Conservation (phyloP, 2,797 vertebrate species). For the Pipistrellus kuhlii region DNA sequence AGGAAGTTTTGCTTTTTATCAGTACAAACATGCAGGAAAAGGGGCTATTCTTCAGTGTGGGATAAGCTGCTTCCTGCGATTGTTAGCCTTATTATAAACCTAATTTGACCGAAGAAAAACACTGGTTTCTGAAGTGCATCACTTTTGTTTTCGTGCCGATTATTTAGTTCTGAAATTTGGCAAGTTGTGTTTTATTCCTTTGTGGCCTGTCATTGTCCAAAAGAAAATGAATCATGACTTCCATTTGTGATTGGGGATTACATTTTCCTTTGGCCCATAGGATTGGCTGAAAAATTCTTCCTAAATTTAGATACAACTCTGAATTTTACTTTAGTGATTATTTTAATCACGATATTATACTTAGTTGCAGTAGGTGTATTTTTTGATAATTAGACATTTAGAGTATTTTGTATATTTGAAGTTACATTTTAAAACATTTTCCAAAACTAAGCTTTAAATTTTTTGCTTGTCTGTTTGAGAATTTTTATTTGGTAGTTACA, state of each 20-base stretch:
- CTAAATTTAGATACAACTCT: neutral
- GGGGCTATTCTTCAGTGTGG: slow-evolving; percentile 81
- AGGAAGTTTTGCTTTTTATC: slow-evolving; percentile 80
- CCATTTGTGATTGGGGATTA: slow-evolving; percentile 48
- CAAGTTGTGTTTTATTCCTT: slow-evolving; percentile 42
- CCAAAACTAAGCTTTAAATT: neutral
- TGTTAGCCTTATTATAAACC: slow-evolving; percentile 74
- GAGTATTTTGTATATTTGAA: neutral
- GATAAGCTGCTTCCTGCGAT: slow-evolving; percentile 86
- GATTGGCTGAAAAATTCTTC: slow-evolving; percentile 7
- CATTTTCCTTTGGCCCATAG: slow-evolving; percentile 20
- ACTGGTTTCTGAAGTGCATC: slow-evolving; percentile 52
- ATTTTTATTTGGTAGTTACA: slow-evolving; percentile 31
- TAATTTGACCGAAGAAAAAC: too few species aligned
- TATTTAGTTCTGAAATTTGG: slow-evolving; percentile 58
- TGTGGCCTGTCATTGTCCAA: slow-evolving; percentile 27
- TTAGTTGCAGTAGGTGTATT: neutral
- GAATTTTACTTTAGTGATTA: neutral
- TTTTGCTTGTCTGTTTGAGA: slow-evolving; percentile 6
- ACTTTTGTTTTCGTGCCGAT: slow-evolving; percentile 6
- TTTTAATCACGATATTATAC: neutral
- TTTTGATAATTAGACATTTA: slow-evolving; percentile 22
- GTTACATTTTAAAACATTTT: slow-evolving; percentile 20
- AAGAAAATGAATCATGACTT: slow-evolving; percentile 56
- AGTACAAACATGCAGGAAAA: slow-evolving; percentile 86